These are phyloP conservation scores for Eidolon helvum DNA, from an alignment of 2,113 vertebrate species.

Conservation along the genomic window DNA sequence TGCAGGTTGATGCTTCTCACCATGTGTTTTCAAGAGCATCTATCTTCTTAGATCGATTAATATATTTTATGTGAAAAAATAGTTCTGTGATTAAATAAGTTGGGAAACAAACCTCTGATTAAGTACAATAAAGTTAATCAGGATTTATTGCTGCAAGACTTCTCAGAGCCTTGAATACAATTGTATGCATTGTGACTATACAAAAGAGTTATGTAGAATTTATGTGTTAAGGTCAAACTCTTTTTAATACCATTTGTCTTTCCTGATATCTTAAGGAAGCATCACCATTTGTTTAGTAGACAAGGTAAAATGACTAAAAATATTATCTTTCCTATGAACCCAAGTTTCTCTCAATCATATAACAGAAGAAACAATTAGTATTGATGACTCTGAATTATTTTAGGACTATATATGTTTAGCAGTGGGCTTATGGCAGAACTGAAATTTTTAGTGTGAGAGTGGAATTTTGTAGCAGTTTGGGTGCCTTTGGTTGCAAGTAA, in stretches of 20 bases:
- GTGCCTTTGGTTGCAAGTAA: not conserved
- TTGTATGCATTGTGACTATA: not conserved
- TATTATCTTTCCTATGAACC: not conserved
- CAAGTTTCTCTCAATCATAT: rapidly evolving
- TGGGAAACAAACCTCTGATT: not conserved
- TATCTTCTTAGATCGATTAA: not conserved
- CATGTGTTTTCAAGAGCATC: not conserved
- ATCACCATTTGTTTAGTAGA: not conserved
- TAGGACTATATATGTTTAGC: not conserved
- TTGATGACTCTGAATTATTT: not conserved
- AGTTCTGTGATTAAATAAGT: not conserved
- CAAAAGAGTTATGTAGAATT: not conserved
- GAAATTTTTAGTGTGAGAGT: not conserved
- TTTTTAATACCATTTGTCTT: not conserved
- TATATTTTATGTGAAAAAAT: not conserved
- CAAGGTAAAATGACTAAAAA: not conserved
- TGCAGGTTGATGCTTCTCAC: not conserved
- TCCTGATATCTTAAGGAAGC: not conserved
- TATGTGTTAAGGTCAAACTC: not conserved
- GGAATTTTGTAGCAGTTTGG: not conserved
- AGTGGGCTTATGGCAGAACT: not conserved
- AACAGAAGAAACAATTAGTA: not conserved
- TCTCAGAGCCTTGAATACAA: not conserved
- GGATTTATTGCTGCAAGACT: not conserved
- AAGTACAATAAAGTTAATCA: not conserved